Conservation (phyloP, 1,140 invertebrate genomes). For the Tetramorium parvispinum region DNA sequence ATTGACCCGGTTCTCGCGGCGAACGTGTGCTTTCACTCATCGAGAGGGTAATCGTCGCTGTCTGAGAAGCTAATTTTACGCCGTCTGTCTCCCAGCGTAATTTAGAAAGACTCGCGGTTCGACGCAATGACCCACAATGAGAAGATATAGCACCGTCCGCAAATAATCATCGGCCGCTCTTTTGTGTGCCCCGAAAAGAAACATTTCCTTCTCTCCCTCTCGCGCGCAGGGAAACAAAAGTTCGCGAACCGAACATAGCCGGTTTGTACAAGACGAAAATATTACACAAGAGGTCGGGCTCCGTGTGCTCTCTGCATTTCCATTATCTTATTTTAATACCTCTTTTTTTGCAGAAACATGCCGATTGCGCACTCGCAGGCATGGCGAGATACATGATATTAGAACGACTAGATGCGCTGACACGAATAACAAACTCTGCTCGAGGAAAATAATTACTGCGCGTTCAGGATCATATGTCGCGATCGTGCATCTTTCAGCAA, state of each 20-base stretch:
- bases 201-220: background rate
- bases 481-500: background rate
- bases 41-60: constrained; percentile 27
- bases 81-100: constrained; percentile 13
- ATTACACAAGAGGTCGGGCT: constrained; percentile 24
- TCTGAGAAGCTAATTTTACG: constrained; percentile 44
- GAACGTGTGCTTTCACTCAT: constrained; percentile 26
- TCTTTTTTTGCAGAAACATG: constrained; percentile 15
- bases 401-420: constrained; percentile 29
- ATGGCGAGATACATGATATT: background rate
- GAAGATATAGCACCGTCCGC: background rate
- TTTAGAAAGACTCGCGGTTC: constrained; percentile 36
- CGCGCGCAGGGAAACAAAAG: constrained; percentile 4
- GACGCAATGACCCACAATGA: constrained; percentile 36
- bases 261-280: constrained; percentile 14
- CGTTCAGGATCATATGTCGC: background rate
- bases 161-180: constrained; percentile 10
- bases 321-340: constrained; percentile 39
- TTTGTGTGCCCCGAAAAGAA: background rate
- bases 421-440: background rate
- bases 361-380: background rate
- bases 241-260: background rate
- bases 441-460: constrained; percentile 16
- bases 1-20: constrained; percentile 33
- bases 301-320: constrained; percentile 13